phyloP scores from a whole-genome alignment of 1,140 invertebrate species.

The Mycetomoellerius zeteki region DNA sequence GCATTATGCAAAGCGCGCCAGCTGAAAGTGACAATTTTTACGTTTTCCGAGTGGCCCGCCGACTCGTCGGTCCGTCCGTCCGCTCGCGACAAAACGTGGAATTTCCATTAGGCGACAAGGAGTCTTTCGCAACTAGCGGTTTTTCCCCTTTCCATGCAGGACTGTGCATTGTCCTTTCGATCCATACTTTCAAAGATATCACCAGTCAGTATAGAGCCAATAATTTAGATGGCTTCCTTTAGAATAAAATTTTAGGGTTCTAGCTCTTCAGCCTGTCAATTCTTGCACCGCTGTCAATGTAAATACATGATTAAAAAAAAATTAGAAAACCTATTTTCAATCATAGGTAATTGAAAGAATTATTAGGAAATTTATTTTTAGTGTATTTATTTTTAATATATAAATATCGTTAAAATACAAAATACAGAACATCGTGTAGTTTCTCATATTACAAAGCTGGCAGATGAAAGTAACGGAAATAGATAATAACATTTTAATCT shows the following conservation, averaged over 20 bases:
- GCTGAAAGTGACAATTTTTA: constrained; percentile 82
- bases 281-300: background rate
- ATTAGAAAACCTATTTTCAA: background rate
- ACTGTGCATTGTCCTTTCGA: constrained; percentile 57
- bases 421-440: background rate
- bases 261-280: background rate
- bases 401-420: constrained; percentile 7
- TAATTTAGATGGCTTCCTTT: constrained; percentile 28
- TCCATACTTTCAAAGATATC: constrained; percentile 45
- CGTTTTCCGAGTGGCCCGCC: constrained; percentile 70
- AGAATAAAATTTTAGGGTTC: background rate
- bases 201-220: constrained; percentile 20
- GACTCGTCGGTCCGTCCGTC: constrained; percentile 61
- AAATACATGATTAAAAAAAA: constrained; percentile 15
- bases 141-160: constrained; percentile 58
- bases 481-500: constrained; percentile 6
- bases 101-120: constrained; percentile 81
- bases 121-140: constrained; percentile 64
- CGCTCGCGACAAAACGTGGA: constrained; percentile 78
- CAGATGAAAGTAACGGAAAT: background rate
- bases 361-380: background rate
- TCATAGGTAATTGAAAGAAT: constrained; percentile 4
- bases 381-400: background rate
- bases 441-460: background rate
- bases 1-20: constrained; percentile 79